These are phyloP conservation scores for Myopa testacea DNA, from an alignment of 2,888 invertebrate genomes.

Conservation along the genomic window DNA sequence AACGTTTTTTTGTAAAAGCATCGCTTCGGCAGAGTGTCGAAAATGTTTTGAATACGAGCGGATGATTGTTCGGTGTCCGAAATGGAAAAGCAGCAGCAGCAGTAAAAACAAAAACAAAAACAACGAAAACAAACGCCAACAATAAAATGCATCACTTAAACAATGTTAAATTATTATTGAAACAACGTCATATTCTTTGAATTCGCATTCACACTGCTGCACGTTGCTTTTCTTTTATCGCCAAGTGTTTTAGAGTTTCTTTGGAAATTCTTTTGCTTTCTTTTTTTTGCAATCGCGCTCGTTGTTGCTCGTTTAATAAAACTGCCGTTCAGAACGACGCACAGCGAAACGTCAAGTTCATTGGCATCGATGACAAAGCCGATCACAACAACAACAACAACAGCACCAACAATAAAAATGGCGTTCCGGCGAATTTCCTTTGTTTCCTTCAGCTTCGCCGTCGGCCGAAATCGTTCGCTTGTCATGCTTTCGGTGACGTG, in stretches of 20 bases:
- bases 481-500: neutral
- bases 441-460: neutral
- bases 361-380: slow-evolving; percentile 40
- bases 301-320: slow-evolving; percentile 1
- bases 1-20: too few relatives aligned
- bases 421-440: slow-evolving; percentile 23
- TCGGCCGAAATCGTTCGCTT: neutral
- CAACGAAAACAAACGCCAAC: neutral
- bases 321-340: neutral
- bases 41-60: too few relatives aligned
- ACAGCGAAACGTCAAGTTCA: slow-evolving; percentile 39
- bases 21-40: neutral
- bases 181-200: neutral
- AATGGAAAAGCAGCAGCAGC: neutral
- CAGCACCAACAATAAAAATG: slow-evolving; percentile 24
- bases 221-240: slow-evolving; percentile 28
- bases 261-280: neutral
- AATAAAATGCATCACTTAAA: neutral
- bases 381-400: slow-evolving; percentile 41
- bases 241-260: neutral
- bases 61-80: neutral
- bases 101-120: neutral
- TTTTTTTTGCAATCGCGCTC: neutral
- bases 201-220: neutral
- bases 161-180: slow-evolving; percentile 4